Evolutionary conservation across 2,113 vertebrate species (phyloP), one percentile per base, ranked within the genome.

Genomic region (Empidonax traillii): DNA sequence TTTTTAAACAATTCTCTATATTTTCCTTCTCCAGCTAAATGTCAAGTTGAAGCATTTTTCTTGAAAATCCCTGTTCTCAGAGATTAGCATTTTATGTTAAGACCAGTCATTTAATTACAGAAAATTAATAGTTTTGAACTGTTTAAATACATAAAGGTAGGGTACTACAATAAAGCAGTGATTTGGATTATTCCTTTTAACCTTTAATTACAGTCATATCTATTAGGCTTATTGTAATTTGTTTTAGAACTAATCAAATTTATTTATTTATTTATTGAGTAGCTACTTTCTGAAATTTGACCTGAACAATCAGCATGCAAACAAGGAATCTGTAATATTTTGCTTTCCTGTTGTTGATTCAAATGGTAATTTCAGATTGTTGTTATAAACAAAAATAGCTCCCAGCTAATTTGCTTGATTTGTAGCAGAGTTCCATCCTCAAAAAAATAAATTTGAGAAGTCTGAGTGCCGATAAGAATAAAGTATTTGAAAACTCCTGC

Each of bases 101-200:
- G 51, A 77, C 35, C 10, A 77, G 31, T 79, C 20, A 86, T 89
- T 88, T 90, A 68, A 87, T 93, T 91, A 83, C 12, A 72, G 82
- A 77, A 85, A 94, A 93, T 86, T 55, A 90, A 86, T 86, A 80
- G 76, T 78, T 87, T 56, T 77, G 47, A 84, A 72, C 44, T 17
- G 35, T 85, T 95, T 85, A 89, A 86, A 75, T 78, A 39, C 31
- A 35, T 81, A 74, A 61, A 92, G 77, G 12, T 44, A 72, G 31
- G 9, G 20, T 51, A 88, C 79, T 86, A 6, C 25, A 72, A 22
- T 81, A 90, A n/a, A 63, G 61, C 28, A 55, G 39, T 61, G 52
- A 33, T 90, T 86, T 68, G 44, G 16, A 24, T 77, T 94, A 73
- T 92, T 90, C 52, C 23, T 85, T 95, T 92, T 78, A 82, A 65